These are phyloP conservation scores for Drosophila falleni DNA, from an alignment of 2,888 invertebrate genomes.

Conservation along the genomic window DNA sequence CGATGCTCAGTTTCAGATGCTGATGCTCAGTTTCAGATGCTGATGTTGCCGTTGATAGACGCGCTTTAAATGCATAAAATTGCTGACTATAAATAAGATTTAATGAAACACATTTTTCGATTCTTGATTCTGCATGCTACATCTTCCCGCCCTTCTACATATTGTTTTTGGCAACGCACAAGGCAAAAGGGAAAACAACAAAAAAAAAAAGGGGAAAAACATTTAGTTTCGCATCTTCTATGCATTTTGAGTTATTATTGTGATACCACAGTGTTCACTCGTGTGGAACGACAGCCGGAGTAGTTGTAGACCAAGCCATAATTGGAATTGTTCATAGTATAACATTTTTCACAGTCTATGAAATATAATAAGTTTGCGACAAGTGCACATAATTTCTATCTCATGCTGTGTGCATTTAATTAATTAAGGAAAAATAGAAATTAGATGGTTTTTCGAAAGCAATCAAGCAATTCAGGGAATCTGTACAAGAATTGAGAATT, in stretches of 20 bases:
- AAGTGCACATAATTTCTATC: slow-evolving; percentile 64
- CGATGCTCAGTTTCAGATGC: slow-evolving; percentile 58
- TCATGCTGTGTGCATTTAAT: slow-evolving; percentile 22
- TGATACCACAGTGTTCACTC: slow-evolving; percentile 72
- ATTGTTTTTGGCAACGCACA: slow-evolving; percentile 69
- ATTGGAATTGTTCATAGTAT: slow-evolving; percentile 30
- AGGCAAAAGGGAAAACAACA: not conserved
- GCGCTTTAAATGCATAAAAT: slow-evolving; percentile 85
- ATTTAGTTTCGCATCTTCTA: slow-evolving; percentile 77
- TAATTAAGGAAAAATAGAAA: slow-evolving; percentile 35
- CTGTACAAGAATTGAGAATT: not conserved
- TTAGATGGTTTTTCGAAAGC: slow-evolving; percentile 10
- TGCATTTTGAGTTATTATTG: slow-evolving; percentile 82
- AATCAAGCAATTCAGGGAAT: slow-evolving; percentile 43
- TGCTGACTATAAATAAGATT: slow-evolving; percentile 85
- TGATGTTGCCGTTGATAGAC: slow-evolving; percentile 83
- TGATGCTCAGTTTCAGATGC: slow-evolving; percentile 23
- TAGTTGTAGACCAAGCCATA: slow-evolving; percentile 9
- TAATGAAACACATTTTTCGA: slow-evolving; percentile 82
- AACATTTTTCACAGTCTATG: slow-evolving; percentile 83
- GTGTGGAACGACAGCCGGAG: slow-evolving; percentile 62
- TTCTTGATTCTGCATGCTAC: slow-evolving; percentile 62
- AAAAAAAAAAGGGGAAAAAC: slow-evolving; percentile 46
- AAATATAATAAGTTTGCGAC: slow-evolving; percentile 82
- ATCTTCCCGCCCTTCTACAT: slow-evolving; percentile 28